Conservation (phyloP, 2,113 vertebrate species). For the Dendrocopos noguchii region DNA sequence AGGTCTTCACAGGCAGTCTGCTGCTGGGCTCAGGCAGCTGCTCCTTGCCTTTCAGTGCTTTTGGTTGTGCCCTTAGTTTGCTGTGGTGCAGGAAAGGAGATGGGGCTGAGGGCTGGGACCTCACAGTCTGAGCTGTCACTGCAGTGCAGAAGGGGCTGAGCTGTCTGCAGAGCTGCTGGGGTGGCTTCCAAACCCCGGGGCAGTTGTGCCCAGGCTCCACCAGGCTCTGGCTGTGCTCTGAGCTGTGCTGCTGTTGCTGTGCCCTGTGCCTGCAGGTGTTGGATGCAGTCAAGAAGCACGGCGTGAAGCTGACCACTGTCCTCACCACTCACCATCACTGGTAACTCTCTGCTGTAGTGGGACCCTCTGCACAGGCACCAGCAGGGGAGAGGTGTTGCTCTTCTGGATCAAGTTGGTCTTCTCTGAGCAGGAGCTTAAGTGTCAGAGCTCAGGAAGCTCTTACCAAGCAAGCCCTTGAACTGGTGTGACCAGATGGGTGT, state of each 20-base stretch:
- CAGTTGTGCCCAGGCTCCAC: rapidly evolving
- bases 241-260: background rate
- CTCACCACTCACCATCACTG: conserved; percentile 98
- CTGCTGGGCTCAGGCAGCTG: background rate
- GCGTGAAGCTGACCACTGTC: conserved; percentile 89
- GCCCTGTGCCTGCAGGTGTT: conserved; percentile 81
- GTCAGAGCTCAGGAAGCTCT: background rate
- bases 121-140: rapidly evolving
- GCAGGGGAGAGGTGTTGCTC: background rate
- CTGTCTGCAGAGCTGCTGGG: background rate
- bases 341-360: conserved; percentile 62
- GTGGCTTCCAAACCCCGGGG: background rate
- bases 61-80: background rate
- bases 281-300: conserved; percentile 87
- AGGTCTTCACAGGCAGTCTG: background rate
- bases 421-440: background rate
- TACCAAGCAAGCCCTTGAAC: background rate
- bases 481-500: background rate
- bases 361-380: background rate
- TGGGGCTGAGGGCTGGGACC: background rate
- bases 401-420: background rate
- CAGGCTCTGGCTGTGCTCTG: background rate
- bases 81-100: background rate
- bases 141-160: background rate
- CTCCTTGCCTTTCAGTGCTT: background rate